Base-by-base conservation (phyloP, 2,888 invertebrate genomes). In the Alloscopus bannaensis region DNA sequence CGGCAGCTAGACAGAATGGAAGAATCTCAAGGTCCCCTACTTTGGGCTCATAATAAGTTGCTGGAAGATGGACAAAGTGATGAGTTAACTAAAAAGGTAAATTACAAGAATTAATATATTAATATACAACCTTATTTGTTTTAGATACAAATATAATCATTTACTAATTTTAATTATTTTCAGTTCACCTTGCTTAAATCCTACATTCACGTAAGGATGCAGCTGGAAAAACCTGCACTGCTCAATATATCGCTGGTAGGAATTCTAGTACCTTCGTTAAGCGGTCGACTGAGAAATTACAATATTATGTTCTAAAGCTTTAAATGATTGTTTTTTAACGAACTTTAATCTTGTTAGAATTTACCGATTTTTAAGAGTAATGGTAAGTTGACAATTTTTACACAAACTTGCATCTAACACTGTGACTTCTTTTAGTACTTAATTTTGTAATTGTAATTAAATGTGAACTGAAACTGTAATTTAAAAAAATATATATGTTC, bases 181-280 rank as follows among this genome's bases (percentile, higher is more conserved):
- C 62, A 85, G 85, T 85, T 82, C 59, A 75, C 52, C 18, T 47
- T 81, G 66, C 78, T 85, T 2, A 85, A 85, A 62, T 55, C 73
- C 1, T 85, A 83, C 68, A 79, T 85, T 36, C 85, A 85, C 29
- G 80, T 80, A 0, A 26, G 82, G 55, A 83, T 85, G 85, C 84
- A 85, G 62, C 60, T 73, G 45, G 83, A 81, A 24, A 76, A 75
- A n/a, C 84, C 85, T 11, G 81, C 83, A 0, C 29, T 85, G 45
- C 64, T 85, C 13, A 50, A 18, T 11, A 72, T 84, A 6, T n/a
- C 75, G 0, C 55, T 83, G 22, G 59, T 83, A 6, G 71, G 65
- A 3, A 1, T 81, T 3, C 0, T 80, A 13, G 22, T 77, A 0
- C 83, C 83, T 1, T 59, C 70, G 18, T 16, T 83, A 1, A 59